These are phyloP conservation scores for Taeniopygia guttata DNA, from an alignment of 2,797 vertebrate species.

Conservation along the genomic window DNA sequence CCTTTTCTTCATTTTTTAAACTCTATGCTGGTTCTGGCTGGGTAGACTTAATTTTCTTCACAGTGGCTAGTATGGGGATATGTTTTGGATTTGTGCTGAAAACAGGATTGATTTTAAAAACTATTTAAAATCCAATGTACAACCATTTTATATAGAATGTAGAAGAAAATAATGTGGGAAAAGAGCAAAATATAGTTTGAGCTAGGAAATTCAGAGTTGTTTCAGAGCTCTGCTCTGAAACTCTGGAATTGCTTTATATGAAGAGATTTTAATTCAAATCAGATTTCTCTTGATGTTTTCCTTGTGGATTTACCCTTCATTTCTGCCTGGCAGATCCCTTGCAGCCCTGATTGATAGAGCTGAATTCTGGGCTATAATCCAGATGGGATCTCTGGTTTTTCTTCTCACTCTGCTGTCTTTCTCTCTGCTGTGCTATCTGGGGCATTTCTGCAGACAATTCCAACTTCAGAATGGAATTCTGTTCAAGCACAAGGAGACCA, in stretches of 20 bases:
- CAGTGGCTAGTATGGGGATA: neutral
- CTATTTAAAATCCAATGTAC: neutral
- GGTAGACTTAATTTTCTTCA: neutral
- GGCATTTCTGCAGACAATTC: neutral
- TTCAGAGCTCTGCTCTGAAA: neutral
- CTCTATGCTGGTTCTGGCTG: neutral
- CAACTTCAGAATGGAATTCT: neutral
- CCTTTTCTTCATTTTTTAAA: neutral
- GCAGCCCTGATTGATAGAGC: neutral
- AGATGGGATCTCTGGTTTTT: neutral
- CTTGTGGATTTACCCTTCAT: neutral
- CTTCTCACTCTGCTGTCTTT: neutral
- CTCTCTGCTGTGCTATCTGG: neutral
- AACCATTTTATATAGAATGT: neutral
- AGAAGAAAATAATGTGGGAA: neutral
- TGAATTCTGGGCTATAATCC: neutral
- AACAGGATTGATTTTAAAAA: neutral
- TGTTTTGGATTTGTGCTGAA: neutral
- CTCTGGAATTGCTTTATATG: neutral
- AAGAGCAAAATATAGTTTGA: neutral
- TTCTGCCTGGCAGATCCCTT: neutral
- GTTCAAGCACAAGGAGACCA: neutral
- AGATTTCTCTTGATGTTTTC: neutral
- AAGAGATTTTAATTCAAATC: conserved; percentile 18
- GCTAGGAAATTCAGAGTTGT: neutral